Percentiles rank a stretch among this genome's conserved stretches.
These are phyloP conservation scores for Enteromius fasciolatus DNA, from an alignment of 2,797 vertebrate genomes.

Conservation along the genomic window DNA sequence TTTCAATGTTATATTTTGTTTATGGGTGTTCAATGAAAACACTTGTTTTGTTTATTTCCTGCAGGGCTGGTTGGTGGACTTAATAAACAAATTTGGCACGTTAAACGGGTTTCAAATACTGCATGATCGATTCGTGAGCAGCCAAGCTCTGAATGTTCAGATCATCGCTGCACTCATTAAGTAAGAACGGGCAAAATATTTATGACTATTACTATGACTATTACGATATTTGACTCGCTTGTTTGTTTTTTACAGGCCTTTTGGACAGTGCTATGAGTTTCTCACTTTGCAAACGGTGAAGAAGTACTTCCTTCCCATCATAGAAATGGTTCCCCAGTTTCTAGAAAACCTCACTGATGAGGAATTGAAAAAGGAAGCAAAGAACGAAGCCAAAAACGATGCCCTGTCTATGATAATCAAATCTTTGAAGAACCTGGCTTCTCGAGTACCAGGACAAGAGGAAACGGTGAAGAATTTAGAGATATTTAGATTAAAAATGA, in stretches of 20 bases:
- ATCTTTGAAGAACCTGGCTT: slow-evolving; percentile 98
- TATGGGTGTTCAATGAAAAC: background rate
- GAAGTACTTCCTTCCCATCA: slow-evolving; percentile 99
- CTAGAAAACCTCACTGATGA: slow-evolving; percentile 99
- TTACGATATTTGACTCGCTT: slow-evolving; percentile 36
- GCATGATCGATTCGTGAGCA: slow-evolving; percentile 98
- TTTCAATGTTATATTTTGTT: background rate
- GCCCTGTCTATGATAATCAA: slow-evolving; percentile 99
- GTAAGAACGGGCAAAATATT: slow-evolving; percentile 75
- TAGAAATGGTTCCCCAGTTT: slow-evolving; percentile 99
- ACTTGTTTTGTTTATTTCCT: slow-evolving; percentile 50
- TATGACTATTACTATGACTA: too few species aligned
- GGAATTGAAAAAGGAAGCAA: slow-evolving; percentile 99
- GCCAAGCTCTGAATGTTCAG: slow-evolving; percentile 98
- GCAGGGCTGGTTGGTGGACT: slow-evolving; percentile 99
- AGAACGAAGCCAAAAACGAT: slow-evolving; percentile 99
- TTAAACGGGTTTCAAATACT: slow-evolving; percentile 99
- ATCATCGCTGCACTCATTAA: slow-evolving; percentile 99
- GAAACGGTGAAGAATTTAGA: slow-evolving; percentile 99
- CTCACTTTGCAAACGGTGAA: slow-evolving; percentile 99
- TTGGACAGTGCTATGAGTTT: slow-evolving; percentile 99
- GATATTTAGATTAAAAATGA: slow-evolving; percentile 99
- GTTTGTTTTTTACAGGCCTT: slow-evolving; percentile 83
- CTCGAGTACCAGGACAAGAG: slow-evolving; percentile 97
- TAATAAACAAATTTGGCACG: slow-evolving; percentile 99